Percentiles rank a stretch among this genome's conserved stretches.
phyloP scores from a whole-genome alignment of 1,140 invertebrate species.

The Drosophila insularis region DNA sequence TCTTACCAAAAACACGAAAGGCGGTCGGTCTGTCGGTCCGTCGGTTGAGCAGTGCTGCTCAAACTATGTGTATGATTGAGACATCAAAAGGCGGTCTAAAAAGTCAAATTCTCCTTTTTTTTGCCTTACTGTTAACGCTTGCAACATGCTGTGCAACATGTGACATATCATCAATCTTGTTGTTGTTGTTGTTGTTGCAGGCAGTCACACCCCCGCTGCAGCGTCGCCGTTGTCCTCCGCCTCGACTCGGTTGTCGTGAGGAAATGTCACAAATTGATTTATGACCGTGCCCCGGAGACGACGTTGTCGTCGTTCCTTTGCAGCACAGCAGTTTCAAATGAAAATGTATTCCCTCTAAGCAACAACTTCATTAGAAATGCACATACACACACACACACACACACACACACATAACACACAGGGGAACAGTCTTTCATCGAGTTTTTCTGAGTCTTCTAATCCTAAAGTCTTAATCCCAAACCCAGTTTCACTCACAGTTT shows the following conservation, averaged over 20 bases:
- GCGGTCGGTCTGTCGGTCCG: neutral
- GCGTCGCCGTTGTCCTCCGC: slow-evolving; percentile 11
- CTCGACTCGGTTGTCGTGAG: slow-evolving; percentile 46
- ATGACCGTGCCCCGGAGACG: slow-evolving; percentile 50
- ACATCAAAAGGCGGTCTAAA: slow-evolving; percentile 35
- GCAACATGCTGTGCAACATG: slow-evolving; percentile 50
- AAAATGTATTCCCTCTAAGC: slow-evolving; percentile 35
- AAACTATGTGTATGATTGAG: slow-evolving; percentile 62
- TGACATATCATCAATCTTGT: slow-evolving; percentile 76
- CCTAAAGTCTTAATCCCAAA: slow-evolving; percentile 15
- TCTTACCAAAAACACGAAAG: neutral
- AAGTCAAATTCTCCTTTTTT: slow-evolving; percentile 14
- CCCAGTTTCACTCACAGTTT: slow-evolving; percentile 18
- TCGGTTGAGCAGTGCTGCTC: slow-evolving; percentile 37
- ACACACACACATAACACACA: slow-evolving; percentile 27
- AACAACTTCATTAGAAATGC: slow-evolving; percentile 79
- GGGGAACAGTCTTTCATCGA: neutral
- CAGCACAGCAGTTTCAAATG: slow-evolving; percentile 51
- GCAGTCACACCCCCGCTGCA: slow-evolving; percentile 55
- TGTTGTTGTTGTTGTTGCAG: slow-evolving; percentile 28
- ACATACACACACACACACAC: slow-evolving; percentile 35
- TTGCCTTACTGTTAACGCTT: slow-evolving; percentile 65
- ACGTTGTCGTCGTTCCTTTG: slow-evolving; percentile 26
- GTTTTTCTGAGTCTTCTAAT: neutral
- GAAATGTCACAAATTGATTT: slow-evolving; percentile 81